These are phyloP conservation scores for Phenganax marumi DNA, from an alignment of 92 coral and sea anemone species.

Conservation along the genomic window DNA sequence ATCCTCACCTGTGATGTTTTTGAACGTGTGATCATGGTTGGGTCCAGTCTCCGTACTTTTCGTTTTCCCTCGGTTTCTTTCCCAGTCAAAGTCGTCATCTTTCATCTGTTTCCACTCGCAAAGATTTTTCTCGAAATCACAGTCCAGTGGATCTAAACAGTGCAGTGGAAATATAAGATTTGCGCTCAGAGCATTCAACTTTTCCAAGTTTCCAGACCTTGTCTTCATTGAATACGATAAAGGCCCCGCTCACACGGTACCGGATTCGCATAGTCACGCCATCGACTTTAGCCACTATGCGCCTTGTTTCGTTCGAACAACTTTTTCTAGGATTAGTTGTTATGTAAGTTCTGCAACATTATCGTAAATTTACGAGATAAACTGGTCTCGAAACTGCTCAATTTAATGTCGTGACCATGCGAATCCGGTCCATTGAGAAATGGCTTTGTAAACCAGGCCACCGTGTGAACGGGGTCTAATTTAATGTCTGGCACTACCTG, in stretches of 20 bases:
- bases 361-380: too few relatives aligned
- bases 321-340: too few relatives aligned
- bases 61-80: conserved; percentile 56
- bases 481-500: conserved; percentile 21
- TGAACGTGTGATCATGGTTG: conserved; percentile 64
- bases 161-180: neutral
- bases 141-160: conserved; percentile 61
- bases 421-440: neutral
- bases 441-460: neutral
- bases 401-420: too few relatives aligned
- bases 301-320: too few relatives aligned
- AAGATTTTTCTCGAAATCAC: conserved; percentile 71
- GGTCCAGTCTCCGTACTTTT: conserved; percentile 79
- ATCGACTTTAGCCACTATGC: too few relatives aligned
- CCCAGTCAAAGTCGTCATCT: conserved; percentile 70
- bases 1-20: conserved; percentile 54
- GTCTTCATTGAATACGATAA: neutral
- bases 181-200: too few relatives aligned
- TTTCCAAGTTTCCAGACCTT: neutral
- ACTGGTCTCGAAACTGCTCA: too few relatives aligned
- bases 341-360: too few relatives aligned
- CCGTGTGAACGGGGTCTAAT: neutral
- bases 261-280: too few relatives aligned
- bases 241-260: neutral
- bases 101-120: conserved; percentile 69